phyloP scores from a whole-genome alignment of 1,140 invertebrate genomes.

The Anastrepha ludens region DNA sequence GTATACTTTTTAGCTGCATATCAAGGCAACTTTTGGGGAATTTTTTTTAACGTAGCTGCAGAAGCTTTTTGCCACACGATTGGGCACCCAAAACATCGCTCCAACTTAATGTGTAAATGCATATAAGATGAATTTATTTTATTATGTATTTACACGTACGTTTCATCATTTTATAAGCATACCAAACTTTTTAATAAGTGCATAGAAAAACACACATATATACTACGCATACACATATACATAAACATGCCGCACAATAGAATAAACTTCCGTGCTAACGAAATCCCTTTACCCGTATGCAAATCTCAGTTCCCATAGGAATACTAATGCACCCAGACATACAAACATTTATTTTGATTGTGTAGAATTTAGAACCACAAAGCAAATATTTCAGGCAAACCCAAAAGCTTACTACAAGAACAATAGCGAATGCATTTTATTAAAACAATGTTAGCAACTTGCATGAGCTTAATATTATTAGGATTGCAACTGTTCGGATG shows the following conservation, averaged over 20 bases:
- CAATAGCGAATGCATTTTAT: slow-evolving; percentile 37
- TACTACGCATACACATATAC: too few relatives aligned
- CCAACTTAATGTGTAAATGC: too few relatives aligned
- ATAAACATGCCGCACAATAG: not conserved
- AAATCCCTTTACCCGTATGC: slow-evolving; percentile 3
- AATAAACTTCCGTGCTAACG: not conserved
- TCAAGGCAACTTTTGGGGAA: too few relatives aligned
- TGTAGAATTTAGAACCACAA: slow-evolving; percentile 29
- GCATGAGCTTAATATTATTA: not conserved
- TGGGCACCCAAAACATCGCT: too few relatives aligned
- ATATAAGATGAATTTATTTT: too few relatives aligned
- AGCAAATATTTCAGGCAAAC: slow-evolving; percentile 30
- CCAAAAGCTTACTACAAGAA: slow-evolving; percentile 13
- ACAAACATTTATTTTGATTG: not conserved
- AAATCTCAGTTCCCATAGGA: slow-evolving; percentile 1
- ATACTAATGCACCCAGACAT: not conserved
- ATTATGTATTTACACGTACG: too few relatives aligned
- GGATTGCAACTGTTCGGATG: not conserved
- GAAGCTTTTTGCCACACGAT: too few relatives aligned
- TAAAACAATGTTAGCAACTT: slow-evolving; percentile 25
- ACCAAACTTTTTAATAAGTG: not conserved
- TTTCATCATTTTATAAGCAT: not conserved
- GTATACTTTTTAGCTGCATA: too few relatives aligned
- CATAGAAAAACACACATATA: not conserved
- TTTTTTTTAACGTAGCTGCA: too few relatives aligned